phyloP scores from a whole-genome alignment of 2,113 vertebrate species.

The Neofelis nebulosa region DNA sequence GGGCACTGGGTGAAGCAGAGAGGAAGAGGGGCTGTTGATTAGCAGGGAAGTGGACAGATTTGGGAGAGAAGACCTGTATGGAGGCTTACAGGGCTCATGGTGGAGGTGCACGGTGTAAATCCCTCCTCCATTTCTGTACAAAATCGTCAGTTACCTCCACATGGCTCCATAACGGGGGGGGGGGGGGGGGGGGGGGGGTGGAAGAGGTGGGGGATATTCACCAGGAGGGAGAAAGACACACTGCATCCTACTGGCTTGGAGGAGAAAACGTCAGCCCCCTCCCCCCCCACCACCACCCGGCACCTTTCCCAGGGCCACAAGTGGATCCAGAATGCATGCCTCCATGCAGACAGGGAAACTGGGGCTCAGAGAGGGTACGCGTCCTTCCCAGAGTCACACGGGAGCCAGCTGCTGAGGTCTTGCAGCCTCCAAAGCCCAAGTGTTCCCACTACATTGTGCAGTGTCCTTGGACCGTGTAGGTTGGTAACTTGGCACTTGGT shows the following conservation, averaged over 20 bases:
- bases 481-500: not conserved
- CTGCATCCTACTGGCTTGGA: no score
- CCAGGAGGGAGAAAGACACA: not conserved
- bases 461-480: not conserved
- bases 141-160: not conserved
- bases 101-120: not conserved
- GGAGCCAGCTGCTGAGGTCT: not conserved
- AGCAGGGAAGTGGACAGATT: not conserved
- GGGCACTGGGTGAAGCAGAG: not conserved
- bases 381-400: not conserved
- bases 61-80: not conserved
- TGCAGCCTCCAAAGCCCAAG: not conserved
- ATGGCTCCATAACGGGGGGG: not conserved
- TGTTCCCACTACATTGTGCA: not conserved
- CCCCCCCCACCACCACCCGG: rapidly evolving
- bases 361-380: not conserved
- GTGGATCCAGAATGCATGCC: not conserved
- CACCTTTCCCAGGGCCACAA: not conserved
- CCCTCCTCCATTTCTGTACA: not conserved
- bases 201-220: not conserved
- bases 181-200: rapidly evolving
- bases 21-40: not conserved
- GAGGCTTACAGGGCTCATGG: not conserved
- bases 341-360: not conserved
- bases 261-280: not conserved